A percentile compares a stretch with the other conserved stretches of the same genome.
phyloP scores from a whole-genome alignment of 2,113 vertebrate species.

The Ammodytes dubius region DNA sequence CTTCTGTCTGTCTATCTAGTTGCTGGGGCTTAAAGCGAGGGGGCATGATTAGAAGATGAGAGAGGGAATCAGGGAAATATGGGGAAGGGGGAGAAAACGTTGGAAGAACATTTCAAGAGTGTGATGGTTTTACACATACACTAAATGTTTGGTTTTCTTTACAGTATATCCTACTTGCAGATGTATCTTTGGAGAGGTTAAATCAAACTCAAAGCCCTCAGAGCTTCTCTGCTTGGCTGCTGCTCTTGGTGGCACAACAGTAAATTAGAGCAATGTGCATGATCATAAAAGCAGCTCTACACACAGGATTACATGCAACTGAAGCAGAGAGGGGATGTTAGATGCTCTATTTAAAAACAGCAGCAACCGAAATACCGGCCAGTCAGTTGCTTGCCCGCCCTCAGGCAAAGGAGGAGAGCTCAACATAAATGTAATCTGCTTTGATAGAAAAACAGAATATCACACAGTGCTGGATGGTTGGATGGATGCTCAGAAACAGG shows the following conservation, averaged over 20 bases:
- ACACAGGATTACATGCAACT: conserved; percentile 43
- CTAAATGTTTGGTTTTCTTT: conserved; percentile 32
- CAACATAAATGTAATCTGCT: conserved; percentile 28
- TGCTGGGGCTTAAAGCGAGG: conserved; percentile 52
- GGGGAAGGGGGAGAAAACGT: conserved; percentile 24
- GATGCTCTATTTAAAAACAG: conserved; percentile 62
- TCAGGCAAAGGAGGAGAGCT: conserved; percentile 35
- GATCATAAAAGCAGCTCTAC: conserved; percentile 23
- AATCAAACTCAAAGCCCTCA: conserved; percentile 37
- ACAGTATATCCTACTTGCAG: conserved; percentile 38
- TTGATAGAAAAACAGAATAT: conserved; percentile 21
- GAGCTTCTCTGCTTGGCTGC: conserved; percentile 26
- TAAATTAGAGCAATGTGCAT: conserved; percentile 61
- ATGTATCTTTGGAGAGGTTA: conserved; percentile 49
- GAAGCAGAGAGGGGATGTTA: conserved; percentile 44
- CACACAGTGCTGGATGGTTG: conserved; percentile 3
- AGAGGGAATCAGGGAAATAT: background rate
- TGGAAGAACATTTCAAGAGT: conserved; percentile 21
- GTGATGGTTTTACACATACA: conserved; percentile 14
- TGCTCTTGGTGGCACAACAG: conserved; percentile 36
- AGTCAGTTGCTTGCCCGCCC: conserved; percentile 33
- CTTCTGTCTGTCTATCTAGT: conserved; percentile 40
- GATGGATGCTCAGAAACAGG: conserved; percentile 26
- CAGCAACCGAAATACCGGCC: conserved; percentile 46
- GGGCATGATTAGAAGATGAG: conserved; percentile 40